Base-by-base conservation (phyloP, 1,140 invertebrate genomes). In the Drosophila bipectinata region DNA sequence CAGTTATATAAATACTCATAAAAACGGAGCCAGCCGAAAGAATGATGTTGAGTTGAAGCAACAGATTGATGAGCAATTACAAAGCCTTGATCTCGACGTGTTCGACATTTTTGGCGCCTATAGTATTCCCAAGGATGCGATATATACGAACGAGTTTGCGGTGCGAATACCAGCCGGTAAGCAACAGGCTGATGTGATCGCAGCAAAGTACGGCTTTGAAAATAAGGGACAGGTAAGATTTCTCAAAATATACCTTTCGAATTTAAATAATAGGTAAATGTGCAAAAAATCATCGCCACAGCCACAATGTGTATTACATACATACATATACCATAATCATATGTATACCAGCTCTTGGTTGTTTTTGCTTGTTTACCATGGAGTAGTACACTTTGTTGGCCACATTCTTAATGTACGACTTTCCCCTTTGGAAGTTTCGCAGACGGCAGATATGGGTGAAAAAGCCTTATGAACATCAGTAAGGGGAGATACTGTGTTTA, bases 111-210 rank as follows among this genome's bases (percentile, higher is more conserved):
- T 91, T 68, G 79, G 90, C 64, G 71, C 84, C 28, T 89, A 88
- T 60, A 82, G 71, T 47, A 59, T 90, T 71, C 90, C 90, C 30
- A 79, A 88, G 30, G 79, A 90, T 54, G 80, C 91, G 53, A 92
- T 93, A 66, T 95, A 93, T 83, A 93, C 94, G 66, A 94, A 95
- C 88, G 94, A 95, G 88, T 95, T 95, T 78, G 95, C 95, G 34
- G 93, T 95, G 5, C 92, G 94, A 77, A 93, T 95, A 71, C 93
- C 94, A 9, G 93, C 93, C 77, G 94, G 94, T 48, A 78, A 85
- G 28, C 82, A 91, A 57, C 83, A 89, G 37, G 94, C 94, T 15
- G 92, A 94, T 77, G 89, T 92, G 39, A 91, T 95, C 55, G 95
- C 95, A 12, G 79, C 89, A 51, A 93, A 93, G 75, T 93, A 95